A percentile compares a stretch with the other conserved stretches of the same genome.
These are phyloP conservation scores for Drosophila ananassae DNA, from an alignment of 1,140 invertebrate species.

Conservation along the genomic window DNA sequence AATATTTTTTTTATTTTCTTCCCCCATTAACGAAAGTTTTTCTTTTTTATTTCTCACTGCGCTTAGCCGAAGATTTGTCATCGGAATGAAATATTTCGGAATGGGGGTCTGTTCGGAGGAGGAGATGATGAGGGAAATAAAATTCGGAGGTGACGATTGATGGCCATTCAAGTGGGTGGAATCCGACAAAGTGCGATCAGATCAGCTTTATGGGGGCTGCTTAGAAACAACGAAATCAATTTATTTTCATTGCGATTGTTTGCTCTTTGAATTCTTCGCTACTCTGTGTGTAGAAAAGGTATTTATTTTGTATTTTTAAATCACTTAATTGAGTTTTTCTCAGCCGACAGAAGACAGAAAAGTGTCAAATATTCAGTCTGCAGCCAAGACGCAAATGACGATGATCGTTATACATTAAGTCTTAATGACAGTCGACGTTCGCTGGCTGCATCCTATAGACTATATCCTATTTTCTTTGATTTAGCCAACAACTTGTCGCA, in stretches of 20 bases:
- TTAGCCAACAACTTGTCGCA: constrained; percentile 28
- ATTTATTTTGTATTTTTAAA: too few species aligned
- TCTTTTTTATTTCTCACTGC: constrained; percentile 40
- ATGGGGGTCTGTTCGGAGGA: not conserved
- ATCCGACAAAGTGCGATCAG: constrained; percentile 19
- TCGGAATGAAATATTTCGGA: constrained; percentile 39
- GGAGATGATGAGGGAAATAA: constrained; percentile 11
- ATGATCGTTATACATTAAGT: constrained; percentile 60
- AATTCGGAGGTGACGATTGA: constrained; percentile 46
- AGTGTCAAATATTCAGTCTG: constrained; percentile 33
- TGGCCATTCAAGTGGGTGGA: constrained; percentile 21
- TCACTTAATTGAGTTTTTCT: constrained; percentile 49
- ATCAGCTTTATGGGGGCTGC: constrained; percentile 12
- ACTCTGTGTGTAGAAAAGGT: not conserved
- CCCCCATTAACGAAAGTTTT: constrained; percentile 52
- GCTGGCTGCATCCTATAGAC: constrained; percentile 20
- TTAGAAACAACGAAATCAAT: constrained; percentile 23
- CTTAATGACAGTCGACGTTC: constrained; percentile 69
- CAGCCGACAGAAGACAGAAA: constrained; percentile 10
- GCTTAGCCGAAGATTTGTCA: constrained; percentile 67
- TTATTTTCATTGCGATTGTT: constrained; percentile 31
- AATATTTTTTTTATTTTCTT: constrained; percentile 38
- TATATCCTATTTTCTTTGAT: constrained; percentile 35
- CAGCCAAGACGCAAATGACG: constrained; percentile 49
- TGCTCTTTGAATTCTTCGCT: constrained; percentile 2